Conservation (phyloP, 2,888 invertebrate species). For the Luperina nickerlii region DNA sequence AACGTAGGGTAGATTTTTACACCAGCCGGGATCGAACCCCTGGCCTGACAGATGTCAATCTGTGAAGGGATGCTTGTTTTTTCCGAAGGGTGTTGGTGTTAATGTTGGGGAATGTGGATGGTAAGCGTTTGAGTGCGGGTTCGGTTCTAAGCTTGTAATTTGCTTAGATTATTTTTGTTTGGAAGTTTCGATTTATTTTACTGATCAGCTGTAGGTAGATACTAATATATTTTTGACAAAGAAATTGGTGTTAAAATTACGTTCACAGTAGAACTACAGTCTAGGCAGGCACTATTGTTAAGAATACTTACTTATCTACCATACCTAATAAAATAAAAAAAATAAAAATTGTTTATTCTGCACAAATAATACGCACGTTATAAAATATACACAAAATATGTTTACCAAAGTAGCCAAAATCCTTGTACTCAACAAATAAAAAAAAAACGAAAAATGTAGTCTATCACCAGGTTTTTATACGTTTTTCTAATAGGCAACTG, state of each 20-base stretch:
- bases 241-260: background rate
- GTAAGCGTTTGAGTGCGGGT: constrained; percentile 48
- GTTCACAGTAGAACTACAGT: fast-evolving
- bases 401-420: too few relatives aligned
- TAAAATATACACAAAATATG: too few relatives aligned
- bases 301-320: background rate
- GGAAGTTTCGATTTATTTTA: constrained; percentile 3
- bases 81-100: constrained; percentile 56
- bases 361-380: too few relatives aligned
- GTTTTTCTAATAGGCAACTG: background rate
- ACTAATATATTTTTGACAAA: background rate
- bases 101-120: constrained; percentile 57
- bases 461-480: too few relatives aligned
- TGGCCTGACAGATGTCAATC: constrained; percentile 88
- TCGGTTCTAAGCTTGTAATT: constrained; percentile 63
- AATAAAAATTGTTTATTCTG: too few relatives aligned
- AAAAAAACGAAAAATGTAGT: too few relatives aligned
- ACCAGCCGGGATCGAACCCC: constrained; percentile 65
- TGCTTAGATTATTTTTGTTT: constrained; percentile 55
- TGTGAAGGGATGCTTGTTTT: constrained; percentile 74
- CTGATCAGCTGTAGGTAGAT: background rate
- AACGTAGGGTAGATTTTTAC: constrained; percentile 75
- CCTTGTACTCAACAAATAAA: too few relatives aligned
- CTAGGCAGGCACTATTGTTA: too few relatives aligned
- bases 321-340: background rate